Conservation (phyloP, 2,113 vertebrate genomes). For the human (Homo sapiens) region GRCh38 chr2:143410001-143410500, state of each 20-base stretch:
- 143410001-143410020: neutral
- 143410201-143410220: neutral
- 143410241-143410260: neutral
- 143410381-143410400: neutral
- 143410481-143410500: neutral
- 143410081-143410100: neutral
- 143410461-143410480: neutral
- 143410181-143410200: neutral
- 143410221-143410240: neutral
- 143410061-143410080: neutral
- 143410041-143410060: neutral
- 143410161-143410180: neutral
- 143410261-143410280: neutral
- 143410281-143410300: neutral
- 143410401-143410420: neutral
- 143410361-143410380: neutral
- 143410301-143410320: neutral
- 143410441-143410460: neutral
- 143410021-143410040: neutral
- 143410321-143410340: neutral
- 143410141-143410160: neutral
- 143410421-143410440: neutral
- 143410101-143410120: neutral
- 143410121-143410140: neutral
- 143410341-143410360: neutral